Evolutionary conservation across 2,797 vertebrate genomes (phyloP), one percentile per base, ranked within the genome.

Genomic region (Semaprochilodus insignis): DNA sequence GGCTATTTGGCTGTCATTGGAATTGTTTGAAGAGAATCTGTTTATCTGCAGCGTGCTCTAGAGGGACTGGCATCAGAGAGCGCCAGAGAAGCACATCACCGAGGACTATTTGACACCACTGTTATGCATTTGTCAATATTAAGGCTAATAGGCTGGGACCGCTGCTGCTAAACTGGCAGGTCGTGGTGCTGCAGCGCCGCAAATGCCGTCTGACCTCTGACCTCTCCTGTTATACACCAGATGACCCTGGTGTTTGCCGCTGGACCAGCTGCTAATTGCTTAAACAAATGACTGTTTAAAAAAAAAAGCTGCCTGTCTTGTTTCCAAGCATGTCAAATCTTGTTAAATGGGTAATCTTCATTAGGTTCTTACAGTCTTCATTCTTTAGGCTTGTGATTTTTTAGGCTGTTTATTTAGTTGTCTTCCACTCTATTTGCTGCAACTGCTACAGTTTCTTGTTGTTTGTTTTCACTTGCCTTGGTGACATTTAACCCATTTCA

Each of bases 1-100:
- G 95, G 96, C 95, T 95, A 95, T 97, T 97, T 96, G 96, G 94
- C 97, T 97, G 96, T 96, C 96, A 96, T 93, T 95, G 97, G 95
- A 95, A 95, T 96, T 96, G 95, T 96, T 98, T 96, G 96, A 97
- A 96, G 92, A 96, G 95, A 96, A 95, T 95, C 92, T 97, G 96
- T 96, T 97, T 95, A 93, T 96, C 94, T 95, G 93, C 92, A 88
- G 89, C 92, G 78, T 93, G 87, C 96, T 94, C 95, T 81, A 85
- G 96, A 95, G 93, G 96, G 91, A 93, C 93, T 88, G 91, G 92
- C 95, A 95, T 97, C 95, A 95, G 67, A 69, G 78, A 85, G 85
- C 44, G 81, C 57, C 84, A 74, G 63, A 40, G 55, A 77, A 91
- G 82, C 90, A 91, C 92, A 96, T 95, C 95, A 93, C 93, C 93